Conservation (phyloP, 30 jellyfish, hydroid and myxozoan species). For the Clytia hemisphaerica region DNA sequence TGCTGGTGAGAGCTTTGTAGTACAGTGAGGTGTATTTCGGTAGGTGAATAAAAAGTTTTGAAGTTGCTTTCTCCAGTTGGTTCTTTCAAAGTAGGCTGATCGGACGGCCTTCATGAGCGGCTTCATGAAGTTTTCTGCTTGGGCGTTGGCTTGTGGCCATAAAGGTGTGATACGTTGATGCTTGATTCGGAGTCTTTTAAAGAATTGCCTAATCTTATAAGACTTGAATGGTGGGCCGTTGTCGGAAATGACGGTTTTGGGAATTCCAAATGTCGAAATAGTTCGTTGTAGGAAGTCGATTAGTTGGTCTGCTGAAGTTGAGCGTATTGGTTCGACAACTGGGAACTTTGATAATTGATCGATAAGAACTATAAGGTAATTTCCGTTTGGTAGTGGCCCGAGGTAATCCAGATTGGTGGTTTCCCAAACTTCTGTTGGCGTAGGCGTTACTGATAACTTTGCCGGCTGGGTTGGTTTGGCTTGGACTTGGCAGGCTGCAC, state of each 20-base stretch:
- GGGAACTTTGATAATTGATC: conserved; percentile 18
- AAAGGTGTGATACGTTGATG: conserved; percentile 35
- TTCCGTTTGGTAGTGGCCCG: conserved; percentile 40
- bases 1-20: conserved; percentile 28
- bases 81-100: conserved; percentile 9
- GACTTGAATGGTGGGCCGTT: conserved; percentile 25
- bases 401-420: conserved; percentile 10
- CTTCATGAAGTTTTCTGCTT: conserved; percentile 39
- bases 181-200: conserved; percentile 11
- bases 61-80: conserved; percentile 1
- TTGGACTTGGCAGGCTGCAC: conserved; percentile 39
- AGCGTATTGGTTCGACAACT: conserved; percentile 7
- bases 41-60: neutral
- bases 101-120: conserved; percentile 22
- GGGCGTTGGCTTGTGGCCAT: conserved; percentile 32
- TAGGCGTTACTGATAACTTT: conserved; percentile 5
- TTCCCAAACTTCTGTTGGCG: conserved; percentile 41
- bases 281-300: conserved; percentile 15
- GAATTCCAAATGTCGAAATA: conserved; percentile 4
- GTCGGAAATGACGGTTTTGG: neutral
- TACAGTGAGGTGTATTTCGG: conserved; percentile 27
- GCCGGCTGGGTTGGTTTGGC: conserved; percentile 24
- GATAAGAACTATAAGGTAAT: conserved; percentile 23
- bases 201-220: neutral
- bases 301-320: conserved; percentile 17